These are phyloP conservation scores for Willowsia nigromaculata DNA, from an alignment of 2,888 invertebrate genomes.

Conservation along the genomic window DNA sequence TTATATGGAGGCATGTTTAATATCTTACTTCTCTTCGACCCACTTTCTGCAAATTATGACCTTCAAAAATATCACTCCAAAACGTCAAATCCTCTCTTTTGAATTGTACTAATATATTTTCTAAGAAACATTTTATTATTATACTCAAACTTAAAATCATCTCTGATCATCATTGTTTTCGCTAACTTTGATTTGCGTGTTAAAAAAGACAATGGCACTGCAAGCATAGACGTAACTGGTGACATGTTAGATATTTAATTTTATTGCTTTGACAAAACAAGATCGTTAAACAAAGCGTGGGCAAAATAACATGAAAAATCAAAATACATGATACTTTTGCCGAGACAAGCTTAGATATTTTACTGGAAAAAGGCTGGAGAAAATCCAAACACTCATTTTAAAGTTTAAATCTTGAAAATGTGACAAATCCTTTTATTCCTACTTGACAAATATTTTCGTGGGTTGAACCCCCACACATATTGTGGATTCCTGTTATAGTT, in stretches of 20 bases:
- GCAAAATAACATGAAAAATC: neutral
- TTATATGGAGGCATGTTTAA: neutral
- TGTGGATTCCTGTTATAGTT: slow-evolving; percentile 18
- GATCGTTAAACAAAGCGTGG: slow-evolving; percentile 3
- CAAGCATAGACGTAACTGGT: too few species aligned
- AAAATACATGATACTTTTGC: neutral
- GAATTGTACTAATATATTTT: too few species aligned
- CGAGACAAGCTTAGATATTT: neutral
- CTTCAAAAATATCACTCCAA: slow-evolving; percentile 25
- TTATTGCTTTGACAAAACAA: neutral
- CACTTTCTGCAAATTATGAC: slow-evolving; percentile 10
- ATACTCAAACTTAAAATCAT: too few species aligned
- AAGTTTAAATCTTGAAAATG: neutral
- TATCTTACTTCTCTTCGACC: neutral
- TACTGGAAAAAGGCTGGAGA: slow-evolving; percentile 22
- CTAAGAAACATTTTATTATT: neutral
- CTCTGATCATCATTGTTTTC: too few species aligned
- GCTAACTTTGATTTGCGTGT: too few species aligned
- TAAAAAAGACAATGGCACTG: too few species aligned
- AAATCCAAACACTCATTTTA: too few species aligned
- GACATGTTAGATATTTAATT: too few species aligned
- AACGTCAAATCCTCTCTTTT: neutral
- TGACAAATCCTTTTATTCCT: neutral
- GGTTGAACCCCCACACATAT: slow-evolving; percentile 2
- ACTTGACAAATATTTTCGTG: neutral